phyloP scores from a whole-genome alignment of 1,140 invertebrate genomes.

The Dryas iulia region DNA sequence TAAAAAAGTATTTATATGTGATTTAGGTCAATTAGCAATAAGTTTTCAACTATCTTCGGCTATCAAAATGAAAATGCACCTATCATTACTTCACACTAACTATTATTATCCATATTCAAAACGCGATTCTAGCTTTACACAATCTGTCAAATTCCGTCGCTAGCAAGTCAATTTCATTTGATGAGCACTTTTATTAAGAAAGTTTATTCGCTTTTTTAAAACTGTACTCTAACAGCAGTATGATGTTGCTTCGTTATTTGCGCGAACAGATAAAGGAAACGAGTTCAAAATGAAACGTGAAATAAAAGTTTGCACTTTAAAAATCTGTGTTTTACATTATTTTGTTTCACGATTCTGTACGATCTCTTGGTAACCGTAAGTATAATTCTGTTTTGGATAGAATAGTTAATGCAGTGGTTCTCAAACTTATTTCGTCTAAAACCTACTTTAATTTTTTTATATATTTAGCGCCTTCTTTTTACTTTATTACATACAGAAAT shows the following conservation, averaged over 20 bases:
- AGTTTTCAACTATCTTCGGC: background rate
- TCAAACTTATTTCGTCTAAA: too few relatives aligned
- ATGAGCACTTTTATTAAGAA: slow-evolving; percentile 22
- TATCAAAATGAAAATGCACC: background rate
- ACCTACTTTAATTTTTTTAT: too few relatives aligned
- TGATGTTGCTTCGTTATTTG: slow-evolving; percentile 12
- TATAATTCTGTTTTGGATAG: background rate
- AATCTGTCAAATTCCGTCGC: slow-evolving; percentile 10
- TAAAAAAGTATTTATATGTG: too few relatives aligned
- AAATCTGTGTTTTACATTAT: slow-evolving; percentile 12
- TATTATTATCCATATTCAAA: background rate
- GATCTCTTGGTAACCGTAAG: background rate
- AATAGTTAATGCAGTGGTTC: too few relatives aligned
- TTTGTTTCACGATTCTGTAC: background rate
- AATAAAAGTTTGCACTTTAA: slow-evolving; percentile 36
- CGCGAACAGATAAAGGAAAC: slow-evolving; percentile 24
- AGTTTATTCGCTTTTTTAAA: slow-evolving; percentile 44
- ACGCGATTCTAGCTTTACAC: background rate
- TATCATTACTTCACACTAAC: background rate
- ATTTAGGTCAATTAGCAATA: background rate
- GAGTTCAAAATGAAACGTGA: slow-evolving; percentile 38
- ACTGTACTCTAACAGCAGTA: slow-evolving; percentile 22
- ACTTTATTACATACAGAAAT: too few relatives aligned
- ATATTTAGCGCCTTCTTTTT: too few relatives aligned
- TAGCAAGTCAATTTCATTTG: slow-evolving; percentile 16